phyloP scores from a whole-genome alignment of 2,797 vertebrate genomes.

The Acropternis orthonyx region DNA sequence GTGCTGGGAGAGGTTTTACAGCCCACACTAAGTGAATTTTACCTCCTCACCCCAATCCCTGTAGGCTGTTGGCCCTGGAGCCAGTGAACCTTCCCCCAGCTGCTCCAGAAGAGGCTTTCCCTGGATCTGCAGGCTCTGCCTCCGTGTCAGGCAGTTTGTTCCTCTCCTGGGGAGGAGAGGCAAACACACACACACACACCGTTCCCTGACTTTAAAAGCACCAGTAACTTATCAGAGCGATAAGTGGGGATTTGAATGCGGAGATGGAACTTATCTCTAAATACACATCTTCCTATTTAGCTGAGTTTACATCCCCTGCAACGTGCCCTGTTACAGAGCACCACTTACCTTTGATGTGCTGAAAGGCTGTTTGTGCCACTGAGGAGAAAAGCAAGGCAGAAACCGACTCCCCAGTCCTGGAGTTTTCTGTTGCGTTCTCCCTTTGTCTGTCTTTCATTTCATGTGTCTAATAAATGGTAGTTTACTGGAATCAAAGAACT shows the following conservation, averaged over 20 bases:
- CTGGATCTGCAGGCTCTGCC: neutral
- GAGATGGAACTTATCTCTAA: constrained; percentile 28
- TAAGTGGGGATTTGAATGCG: constrained; percentile 21
- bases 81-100: neutral
- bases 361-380: neutral
- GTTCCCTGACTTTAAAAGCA: neutral
- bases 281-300: constrained; percentile 45
- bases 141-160: fast-evolving
- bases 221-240: neutral
- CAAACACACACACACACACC: neutral
- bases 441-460: constrained; percentile 16
- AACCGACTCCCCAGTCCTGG: neutral
- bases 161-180: neutral
- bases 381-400: neutral
- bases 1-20: neutral
- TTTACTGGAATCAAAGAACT: constrained; percentile 53
- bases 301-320: neutral
- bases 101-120: neutral
- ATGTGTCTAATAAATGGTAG: constrained; percentile 37
- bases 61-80: fast-evolving
- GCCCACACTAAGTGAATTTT: neutral
- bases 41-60: neutral
- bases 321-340: neutral
- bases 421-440: neutral
- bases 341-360: constrained; percentile 24